Base-by-base conservation (phyloP, 2,113 vertebrate species). In the Hypocryptadius cinnamomeus region DNA sequence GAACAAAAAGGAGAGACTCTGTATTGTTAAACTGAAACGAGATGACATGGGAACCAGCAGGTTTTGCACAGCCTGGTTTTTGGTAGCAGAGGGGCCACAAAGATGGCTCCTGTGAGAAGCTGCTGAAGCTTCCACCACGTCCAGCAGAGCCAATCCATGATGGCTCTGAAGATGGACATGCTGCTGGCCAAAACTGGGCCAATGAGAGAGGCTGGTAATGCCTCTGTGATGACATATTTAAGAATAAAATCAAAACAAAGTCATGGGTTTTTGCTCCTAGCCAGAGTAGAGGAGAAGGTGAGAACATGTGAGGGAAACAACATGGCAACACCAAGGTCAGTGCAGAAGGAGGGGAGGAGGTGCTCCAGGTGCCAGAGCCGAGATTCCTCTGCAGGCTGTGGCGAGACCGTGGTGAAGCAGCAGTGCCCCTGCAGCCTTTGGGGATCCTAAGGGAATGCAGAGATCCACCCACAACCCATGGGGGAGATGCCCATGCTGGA, bases 301-400 rank as follows among this genome's bases (percentile, higher is more conserved):
- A 76, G 15, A 48, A 23, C 27, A 31, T 31, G 12, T 31, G 27
- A 48, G 9, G 16, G 2, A 48, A 48, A 48, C n/a, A 19, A 14
- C 9, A 31, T 13, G 25, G 42, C 0, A 1, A 10, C 40, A 35
- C 25, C 11, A 18, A 30, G 33, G 53, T 35, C 13, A 23, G 40
- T 24, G n/a, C 6, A 59, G 25, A 47, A 37, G 25, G 25, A 37
- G 25, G 11, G 25, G 7, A 74, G 54, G 20, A 74, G 25, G 4
- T 18, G 27, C 20, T 47, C 27, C 42, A 60, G n/a, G 15, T 1
- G 1, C 25, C 2, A 2, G 15, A 59, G 19, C 6, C 2, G 8
- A 45, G 33, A 45, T 59, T 59, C 25, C 33, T 35, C 40, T 35
- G 13, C 40, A 37, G 31, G 40, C 24, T 1, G 1, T 22, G 31